These are phyloP conservation scores for Hipparchia semele DNA, from an alignment of 2,888 invertebrate species.

Conservation along the genomic window DNA sequence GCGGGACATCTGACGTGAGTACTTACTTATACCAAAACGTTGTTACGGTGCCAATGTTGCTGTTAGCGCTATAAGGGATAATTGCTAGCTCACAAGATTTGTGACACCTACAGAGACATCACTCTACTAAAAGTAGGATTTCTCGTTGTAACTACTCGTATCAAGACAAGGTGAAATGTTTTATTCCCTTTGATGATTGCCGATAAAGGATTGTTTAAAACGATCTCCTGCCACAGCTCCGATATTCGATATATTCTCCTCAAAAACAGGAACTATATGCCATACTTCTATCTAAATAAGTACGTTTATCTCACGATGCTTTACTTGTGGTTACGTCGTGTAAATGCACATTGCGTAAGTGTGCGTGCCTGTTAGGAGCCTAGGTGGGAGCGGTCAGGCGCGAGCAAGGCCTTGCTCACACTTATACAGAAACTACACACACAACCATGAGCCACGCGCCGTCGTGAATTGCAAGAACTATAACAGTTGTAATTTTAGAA, in stretches of 20 bases:
- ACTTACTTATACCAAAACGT: constrained; percentile 45
- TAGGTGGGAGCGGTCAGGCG: too few relatives aligned
- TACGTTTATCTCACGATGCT: too few relatives aligned
- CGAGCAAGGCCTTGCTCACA: too few relatives aligned
- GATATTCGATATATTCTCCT: not conserved
- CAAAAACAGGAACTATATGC: not conserved
- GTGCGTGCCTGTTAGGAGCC: too few relatives aligned
- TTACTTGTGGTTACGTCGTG: too few relatives aligned
- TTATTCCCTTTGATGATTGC: not conserved
- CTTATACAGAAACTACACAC: too few relatives aligned
- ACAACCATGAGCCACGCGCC: too few relatives aligned
- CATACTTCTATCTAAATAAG: not conserved
- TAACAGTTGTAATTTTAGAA: constrained; percentile 5
- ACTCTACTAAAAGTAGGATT: constrained; percentile 16
- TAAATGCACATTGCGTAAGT: too few relatives aligned
- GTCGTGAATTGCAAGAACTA: too few relatives aligned
- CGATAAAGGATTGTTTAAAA: not conserved
- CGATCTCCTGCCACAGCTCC: not conserved
- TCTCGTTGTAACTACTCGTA: not conserved
- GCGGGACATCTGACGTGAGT: constrained; percentile 40
- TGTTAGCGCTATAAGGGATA: constrained; percentile 33
- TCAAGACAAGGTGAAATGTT: not conserved
- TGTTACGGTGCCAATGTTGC: constrained; percentile 37
- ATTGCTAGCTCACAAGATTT: constrained; percentile 33
- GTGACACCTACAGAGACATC: constrained; percentile 35